Percentiles rank a stretch among this genome's conserved stretches.
These are phyloP conservation scores for Dromius quadrimaculatus DNA, from an alignment of 2,888 invertebrate species.

Conservation along the genomic window DNA sequence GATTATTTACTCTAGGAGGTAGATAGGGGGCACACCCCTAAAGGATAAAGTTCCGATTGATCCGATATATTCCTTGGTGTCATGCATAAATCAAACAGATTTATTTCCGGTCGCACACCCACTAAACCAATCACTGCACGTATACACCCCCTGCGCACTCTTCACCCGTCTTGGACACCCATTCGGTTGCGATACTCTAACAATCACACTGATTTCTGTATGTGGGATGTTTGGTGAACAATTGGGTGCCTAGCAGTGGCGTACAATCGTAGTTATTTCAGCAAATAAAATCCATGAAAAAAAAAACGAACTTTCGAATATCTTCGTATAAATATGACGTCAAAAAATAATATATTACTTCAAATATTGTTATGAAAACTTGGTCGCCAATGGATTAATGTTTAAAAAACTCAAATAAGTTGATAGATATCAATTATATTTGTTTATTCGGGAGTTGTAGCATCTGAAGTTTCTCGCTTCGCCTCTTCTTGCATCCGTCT, in stretches of 20 bases:
- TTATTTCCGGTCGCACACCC: constrained; percentile 51
- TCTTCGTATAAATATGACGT: too few relatives aligned
- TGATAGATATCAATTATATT: too few relatives aligned
- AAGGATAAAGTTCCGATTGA: constrained; percentile 48
- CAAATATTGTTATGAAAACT: too few relatives aligned
- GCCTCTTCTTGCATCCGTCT: too few relatives aligned
- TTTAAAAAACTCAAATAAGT: not conserved
- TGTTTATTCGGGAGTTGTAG: too few relatives aligned
- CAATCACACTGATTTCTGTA: constrained; percentile 34
- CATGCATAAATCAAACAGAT: constrained; percentile 51
- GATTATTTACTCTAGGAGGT: constrained; percentile 40
- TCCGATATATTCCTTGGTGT: constrained; percentile 41
- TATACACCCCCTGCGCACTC: not conserved
- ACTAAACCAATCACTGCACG: constrained; percentile 50
- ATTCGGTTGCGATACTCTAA: too few relatives aligned
- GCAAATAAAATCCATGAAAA: too few relatives aligned
- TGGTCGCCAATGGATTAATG: constrained; percentile 2
- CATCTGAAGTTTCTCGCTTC: too few relatives aligned
- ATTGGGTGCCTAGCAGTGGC: constrained; percentile 4
- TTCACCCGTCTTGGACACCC: constrained; percentile 5
- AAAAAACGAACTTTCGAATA: too few relatives aligned
- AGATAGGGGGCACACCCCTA: constrained; percentile 6
- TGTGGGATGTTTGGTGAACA: constrained; percentile 16
- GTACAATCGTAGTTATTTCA: too few relatives aligned
- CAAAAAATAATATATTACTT: too few relatives aligned